phyloP scores from a whole-genome alignment of 2,888 invertebrate genomes.

The Sinohyriopsis cumingii region DNA sequence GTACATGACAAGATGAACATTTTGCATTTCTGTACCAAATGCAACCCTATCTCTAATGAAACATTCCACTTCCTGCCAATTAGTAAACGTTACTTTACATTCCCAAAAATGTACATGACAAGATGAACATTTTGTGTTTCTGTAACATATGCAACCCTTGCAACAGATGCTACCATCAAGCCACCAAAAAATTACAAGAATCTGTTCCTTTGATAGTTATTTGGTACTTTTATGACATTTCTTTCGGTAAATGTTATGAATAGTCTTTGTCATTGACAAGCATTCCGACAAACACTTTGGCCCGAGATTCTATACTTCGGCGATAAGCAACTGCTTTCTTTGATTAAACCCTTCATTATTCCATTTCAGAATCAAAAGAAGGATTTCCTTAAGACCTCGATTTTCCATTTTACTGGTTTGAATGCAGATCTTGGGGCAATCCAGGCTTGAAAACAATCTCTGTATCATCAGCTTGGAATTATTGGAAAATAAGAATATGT shows the following conservation, averaged over 20 bases:
- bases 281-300: constrained; percentile 23
- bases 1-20: too few relatives aligned
- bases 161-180: constrained; percentile 15
- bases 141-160: constrained; percentile 31
- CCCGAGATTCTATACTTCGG: constrained; percentile 26
- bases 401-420: constrained; percentile 9
- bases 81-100: too few relatives aligned
- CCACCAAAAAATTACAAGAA: constrained; percentile 16
- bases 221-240: constrained; percentile 36
- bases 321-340: constrained; percentile 33
- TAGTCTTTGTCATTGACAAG: constrained; percentile 11
- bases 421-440: constrained; percentile 23
- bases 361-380: constrained; percentile 21
- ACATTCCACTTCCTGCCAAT: too few relatives aligned
- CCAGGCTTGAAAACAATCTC: constrained; percentile 14
- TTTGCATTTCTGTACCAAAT: constrained; percentile 19
- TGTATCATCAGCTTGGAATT: constrained; percentile 19
- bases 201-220: constrained; percentile 21
- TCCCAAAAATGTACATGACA: too few relatives aligned
- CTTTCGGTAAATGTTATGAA: constrained; percentile 19
- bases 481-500: constrained; percentile 16
- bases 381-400: not conserved
- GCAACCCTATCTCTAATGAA: not conserved
- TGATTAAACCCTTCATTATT: constrained; percentile 3
- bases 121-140: not conserved